Evolutionary conservation across 2,888 invertebrate genomes (phyloP).

Genomic region (Hyalella azteca): DNA sequence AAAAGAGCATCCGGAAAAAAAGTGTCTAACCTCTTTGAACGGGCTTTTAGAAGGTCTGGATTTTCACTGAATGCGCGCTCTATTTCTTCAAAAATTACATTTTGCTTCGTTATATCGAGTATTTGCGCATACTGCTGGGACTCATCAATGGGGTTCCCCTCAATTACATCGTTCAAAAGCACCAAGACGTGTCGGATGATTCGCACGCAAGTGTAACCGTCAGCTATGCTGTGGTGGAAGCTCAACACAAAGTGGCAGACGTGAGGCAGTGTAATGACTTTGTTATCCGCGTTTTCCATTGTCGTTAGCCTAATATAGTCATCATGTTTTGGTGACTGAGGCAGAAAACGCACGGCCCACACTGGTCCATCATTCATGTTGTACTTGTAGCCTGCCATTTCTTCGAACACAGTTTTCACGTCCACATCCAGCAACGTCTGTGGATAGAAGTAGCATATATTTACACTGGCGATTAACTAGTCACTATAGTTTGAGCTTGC

Average conservation of each 20-base stretch:
- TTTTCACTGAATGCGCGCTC: background rate
- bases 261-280: background rate
- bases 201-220: slow-evolving; percentile 42
- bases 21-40: background rate
- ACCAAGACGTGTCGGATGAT: slow-evolving; percentile 27
- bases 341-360: background rate
- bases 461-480: too few species aligned
- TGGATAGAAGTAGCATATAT: too few species aligned
- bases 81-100: background rate
- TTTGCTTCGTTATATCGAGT: background rate
- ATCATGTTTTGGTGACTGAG: background rate
- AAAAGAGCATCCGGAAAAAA: background rate
- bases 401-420: background rate
- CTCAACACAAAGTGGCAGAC: slow-evolving; percentile 33
- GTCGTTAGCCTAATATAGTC: background rate
- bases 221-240: slow-evolving; percentile 42
- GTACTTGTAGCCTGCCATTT: background rate
- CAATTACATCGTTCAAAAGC: slow-evolving; percentile 40
- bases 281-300: background rate
- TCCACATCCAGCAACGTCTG: background rate
- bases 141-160: slow-evolving; percentile 33
- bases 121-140: slow-evolving; percentile 16
- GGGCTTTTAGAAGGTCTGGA: background rate
- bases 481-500: too few species aligned
- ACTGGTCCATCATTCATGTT: background rate